A percentile compares a stretch with the other conserved stretches of the same genome.
Evolutionary conservation across 2,113 vertebrate genomes (phyloP).

Genomic region (Ictalurus punctatus): DNA sequence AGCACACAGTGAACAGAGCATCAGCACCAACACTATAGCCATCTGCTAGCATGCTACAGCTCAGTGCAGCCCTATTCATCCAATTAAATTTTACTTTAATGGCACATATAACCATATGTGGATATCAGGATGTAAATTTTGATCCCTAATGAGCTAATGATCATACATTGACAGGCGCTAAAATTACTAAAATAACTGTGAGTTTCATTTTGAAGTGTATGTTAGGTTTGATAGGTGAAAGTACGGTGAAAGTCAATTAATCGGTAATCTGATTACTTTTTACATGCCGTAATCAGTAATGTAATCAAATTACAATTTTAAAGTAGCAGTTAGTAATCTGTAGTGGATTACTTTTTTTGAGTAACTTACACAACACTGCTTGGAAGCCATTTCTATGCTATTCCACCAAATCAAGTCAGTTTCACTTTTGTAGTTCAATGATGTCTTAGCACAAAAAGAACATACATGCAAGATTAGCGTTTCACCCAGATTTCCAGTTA

Average conservation of each 20-base stretch:
- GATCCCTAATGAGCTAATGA: neutral
- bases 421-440: neutral
- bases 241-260: too few relatives aligned
- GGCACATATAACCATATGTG: neutral
- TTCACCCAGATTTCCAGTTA: neutral
- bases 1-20: conserved; percentile 29
- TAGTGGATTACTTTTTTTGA: too few relatives aligned
- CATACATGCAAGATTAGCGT: neutral
- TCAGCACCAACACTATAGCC: conserved; percentile 9
- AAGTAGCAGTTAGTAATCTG: too few relatives aligned
- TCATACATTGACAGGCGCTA: too few relatives aligned
- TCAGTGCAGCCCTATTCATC: neutral
- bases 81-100: neutral
- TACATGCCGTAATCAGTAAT: too few relatives aligned
- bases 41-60: conserved; percentile 2
- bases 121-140: neutral
- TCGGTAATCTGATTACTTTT: too few relatives aligned
- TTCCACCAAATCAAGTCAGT: neutral
- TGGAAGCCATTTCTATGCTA: neutral
- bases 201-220: too few relatives aligned
- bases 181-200: too few relatives aligned
- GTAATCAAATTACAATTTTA: too few relatives aligned
- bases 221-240: too few relatives aligned
- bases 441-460: neutral
- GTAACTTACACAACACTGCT: neutral